A percentile compares a stretch with the other conserved stretches of the same genome.
phyloP scores from a whole-genome alignment of 2,888 invertebrate species.

The Cantharis nigra region DNA sequence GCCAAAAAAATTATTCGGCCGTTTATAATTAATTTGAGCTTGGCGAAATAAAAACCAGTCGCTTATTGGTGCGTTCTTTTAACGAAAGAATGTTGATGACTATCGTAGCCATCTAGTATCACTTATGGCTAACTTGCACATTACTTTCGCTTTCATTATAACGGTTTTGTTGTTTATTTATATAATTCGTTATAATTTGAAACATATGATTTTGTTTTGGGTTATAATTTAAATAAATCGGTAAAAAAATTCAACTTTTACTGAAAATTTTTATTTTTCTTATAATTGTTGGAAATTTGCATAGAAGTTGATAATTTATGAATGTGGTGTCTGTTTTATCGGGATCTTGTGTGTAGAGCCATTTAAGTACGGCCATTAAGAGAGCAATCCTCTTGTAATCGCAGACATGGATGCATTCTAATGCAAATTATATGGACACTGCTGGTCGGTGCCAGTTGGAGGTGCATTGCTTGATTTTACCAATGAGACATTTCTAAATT shows the following conservation, averaged over 20 bases:
- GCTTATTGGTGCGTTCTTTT: neutral
- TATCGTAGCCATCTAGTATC: slow-evolving; percentile 22
- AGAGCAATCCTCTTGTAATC: slow-evolving; percentile 34
- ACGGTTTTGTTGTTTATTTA: slow-evolving; percentile 25
- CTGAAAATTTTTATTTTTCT: neutral
- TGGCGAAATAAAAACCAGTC: slow-evolving; percentile 15
- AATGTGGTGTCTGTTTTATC: slow-evolving; percentile 22
- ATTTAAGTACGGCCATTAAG: slow-evolving; percentile 31
- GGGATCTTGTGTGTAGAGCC: slow-evolving; percentile 23
- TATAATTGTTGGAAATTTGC: slow-evolving; percentile 2
- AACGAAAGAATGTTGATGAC: slow-evolving; percentile 7
- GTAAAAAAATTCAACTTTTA: neutral
- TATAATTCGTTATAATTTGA: slow-evolving; percentile 13
- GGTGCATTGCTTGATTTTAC: slow-evolving; percentile 32
- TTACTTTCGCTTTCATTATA: slow-evolving; percentile 27
- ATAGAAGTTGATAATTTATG: slow-evolving; percentile 22
- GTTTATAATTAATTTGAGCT: neutral
- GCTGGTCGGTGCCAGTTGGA: slow-evolving; percentile 31
- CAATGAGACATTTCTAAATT: slow-evolving; percentile 10
- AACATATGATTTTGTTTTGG: neutral
- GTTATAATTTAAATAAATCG: neutral
- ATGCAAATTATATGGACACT: slow-evolving; percentile 33
- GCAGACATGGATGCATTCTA: slow-evolving; percentile 36
- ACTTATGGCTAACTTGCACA: slow-evolving; percentile 6
- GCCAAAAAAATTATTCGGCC: neutral